Percentiles rank a stretch among this genome's conserved stretches.
phyloP scores from a whole-genome alignment of 37 sponge, comb jelly and placozoan species.

The Bolinopsis microptera region DNA sequence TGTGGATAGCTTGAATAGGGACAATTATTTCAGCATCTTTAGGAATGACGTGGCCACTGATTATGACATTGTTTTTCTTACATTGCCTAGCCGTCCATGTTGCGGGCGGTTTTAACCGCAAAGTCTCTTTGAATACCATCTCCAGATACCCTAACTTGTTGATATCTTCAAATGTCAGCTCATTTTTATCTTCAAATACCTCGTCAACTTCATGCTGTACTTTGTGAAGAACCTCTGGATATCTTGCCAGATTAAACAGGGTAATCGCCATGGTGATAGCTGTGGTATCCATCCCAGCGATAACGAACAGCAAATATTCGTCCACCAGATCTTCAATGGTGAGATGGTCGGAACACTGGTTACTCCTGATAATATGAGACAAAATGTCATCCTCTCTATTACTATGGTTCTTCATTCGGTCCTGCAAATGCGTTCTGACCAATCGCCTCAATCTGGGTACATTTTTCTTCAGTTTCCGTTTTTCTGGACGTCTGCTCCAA shows the following conservation, averaged over 20 bases:
- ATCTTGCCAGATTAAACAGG: not conserved
- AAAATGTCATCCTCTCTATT: not conserved
- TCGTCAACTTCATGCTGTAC: constrained; percentile 1
- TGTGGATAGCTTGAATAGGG: not conserved
- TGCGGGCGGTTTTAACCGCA: constrained; percentile 13
- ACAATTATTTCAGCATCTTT: not conserved
- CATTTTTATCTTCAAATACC: not conserved
- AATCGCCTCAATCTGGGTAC: not conserved
- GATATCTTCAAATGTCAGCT: constrained; percentile 49
- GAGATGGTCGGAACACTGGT: not conserved
- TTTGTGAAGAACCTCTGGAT: constrained; percentile 8
- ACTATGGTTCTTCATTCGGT: not conserved
- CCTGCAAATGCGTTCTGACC: not conserved
- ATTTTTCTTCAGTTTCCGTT: not conserved
- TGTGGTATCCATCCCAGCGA: constrained; percentile 66
- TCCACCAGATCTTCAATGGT: constrained; percentile 54
- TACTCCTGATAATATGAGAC: not conserved
- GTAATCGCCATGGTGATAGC: not conserved
- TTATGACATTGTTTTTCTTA: not conserved
- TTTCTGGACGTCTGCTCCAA: not conserved
- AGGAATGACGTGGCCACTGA: not conserved
- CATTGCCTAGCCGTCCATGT: not conserved
- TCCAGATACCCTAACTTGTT: constrained; percentile 27
- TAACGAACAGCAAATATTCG: constrained; percentile 21
- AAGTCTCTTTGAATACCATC: constrained; percentile 41